Base-by-base conservation (phyloP, 2,888 invertebrate genomes). In the Loripinus fragilis region DNA sequence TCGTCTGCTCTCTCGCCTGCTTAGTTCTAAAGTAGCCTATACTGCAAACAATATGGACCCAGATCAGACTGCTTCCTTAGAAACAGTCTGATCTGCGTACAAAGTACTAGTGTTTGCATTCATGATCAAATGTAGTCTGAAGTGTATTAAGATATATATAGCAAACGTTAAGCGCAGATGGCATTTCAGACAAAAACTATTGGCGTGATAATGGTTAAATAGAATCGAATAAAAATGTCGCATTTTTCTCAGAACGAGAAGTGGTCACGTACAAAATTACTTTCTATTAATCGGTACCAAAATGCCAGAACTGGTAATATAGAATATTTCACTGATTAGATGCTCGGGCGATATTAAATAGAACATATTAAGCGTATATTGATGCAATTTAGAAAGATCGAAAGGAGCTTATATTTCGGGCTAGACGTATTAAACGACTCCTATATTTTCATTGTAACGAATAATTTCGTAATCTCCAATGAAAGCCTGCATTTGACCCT, bases 261-360 rank as follows among this genome's bases (percentile, higher is more conserved):
- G 33, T 60, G 33, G 60, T n/a, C 23, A 60, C 23, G 60, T 60
- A 30, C 60, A 33, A 60, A 60, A 60, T 60, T 60, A 60, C 60
- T 33, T 60, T 60, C 10, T 28, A 60, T 60, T 60, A 60, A 60
- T 60, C 30, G 33, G 23, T 33, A 2, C 33, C 5, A 20, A 12
- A 30, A 10, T 33, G 7, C 17, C 5, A 23, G n/a, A 33, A 60
- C 23, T 60, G 25, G 2, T 60, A n/a, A 33, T 60, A 33, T 12
- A 8, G 60, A 60, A 5, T 20, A 33, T 30, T n/a, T 60, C 33
- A 17, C 30, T 60, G 60, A 60, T 60, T 60, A 60, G 60, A 60
- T 60, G 33, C 28, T 60, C 60, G 33, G 60, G 60, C 60, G 60
- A 60, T 60, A 60, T 60, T 60, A 60, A 60, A 60, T 60, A 25